Evolutionary conservation across 2,888 invertebrate genomes (phyloP).

Genomic region (Melitaea athalia): DNA sequence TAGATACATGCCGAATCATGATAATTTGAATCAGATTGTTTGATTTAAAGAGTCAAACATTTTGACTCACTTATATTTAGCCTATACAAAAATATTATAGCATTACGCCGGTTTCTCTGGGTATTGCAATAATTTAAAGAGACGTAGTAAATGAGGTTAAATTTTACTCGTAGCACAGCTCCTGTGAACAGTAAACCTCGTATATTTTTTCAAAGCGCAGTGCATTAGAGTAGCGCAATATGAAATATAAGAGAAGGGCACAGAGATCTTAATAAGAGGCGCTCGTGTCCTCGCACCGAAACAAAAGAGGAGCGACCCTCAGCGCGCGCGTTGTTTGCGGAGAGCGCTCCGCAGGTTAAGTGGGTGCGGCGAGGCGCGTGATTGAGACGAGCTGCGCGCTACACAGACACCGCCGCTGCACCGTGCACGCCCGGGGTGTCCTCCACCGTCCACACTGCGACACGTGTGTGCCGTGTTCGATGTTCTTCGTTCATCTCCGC

Average conservation of each 20-base stretch:
- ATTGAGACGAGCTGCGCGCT: slow-evolving; percentile 6
- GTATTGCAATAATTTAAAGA: no score
- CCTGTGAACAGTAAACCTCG: not conserved
- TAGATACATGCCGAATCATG: no score
- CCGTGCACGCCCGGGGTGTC: not conserved
- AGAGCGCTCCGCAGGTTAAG: slow-evolving; percentile 14
- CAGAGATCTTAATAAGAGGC: slow-evolving; percentile 3
- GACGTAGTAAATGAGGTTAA: not conserved
- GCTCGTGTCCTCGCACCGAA: not conserved
- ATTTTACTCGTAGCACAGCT: no score
- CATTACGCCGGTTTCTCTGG: no score
- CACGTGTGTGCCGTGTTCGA: not conserved
- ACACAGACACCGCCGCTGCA: slow-evolving; percentile 1
- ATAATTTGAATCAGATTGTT: no score
- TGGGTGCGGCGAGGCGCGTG: slow-evolving; percentile 15
- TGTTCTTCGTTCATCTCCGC: not conserved
- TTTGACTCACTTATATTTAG: no score
- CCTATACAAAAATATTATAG: no score
- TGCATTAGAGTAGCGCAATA: not conserved
- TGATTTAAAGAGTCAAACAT: no score
- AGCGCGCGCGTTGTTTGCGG: slow-evolving; percentile 12
- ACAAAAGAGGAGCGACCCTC: slow-evolving; percentile 9
- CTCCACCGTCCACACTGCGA: not conserved
- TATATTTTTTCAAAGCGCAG: not conserved
- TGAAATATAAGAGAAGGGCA: not conserved